These are phyloP conservation scores for Sebastes reedi DNA, from an alignment of 2,797 vertebrate genomes.

Conservation along the genomic window DNA sequence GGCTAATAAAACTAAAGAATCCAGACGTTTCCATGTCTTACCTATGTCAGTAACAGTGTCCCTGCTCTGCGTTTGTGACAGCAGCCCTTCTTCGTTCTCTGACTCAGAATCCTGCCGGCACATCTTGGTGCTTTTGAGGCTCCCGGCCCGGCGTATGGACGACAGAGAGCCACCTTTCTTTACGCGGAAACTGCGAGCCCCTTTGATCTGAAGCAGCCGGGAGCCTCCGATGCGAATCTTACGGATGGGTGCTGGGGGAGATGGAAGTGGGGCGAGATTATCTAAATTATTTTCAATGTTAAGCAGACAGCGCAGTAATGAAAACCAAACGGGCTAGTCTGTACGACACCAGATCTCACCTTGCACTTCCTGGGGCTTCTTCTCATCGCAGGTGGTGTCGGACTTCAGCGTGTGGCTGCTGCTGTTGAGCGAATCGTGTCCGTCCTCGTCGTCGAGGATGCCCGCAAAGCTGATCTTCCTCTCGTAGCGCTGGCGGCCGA, in stretches of 20 bases:
- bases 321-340: rapidly evolving
- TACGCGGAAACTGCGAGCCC: conserved; percentile 96
- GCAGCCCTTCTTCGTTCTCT: conserved; percentile 96
- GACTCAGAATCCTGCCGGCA: conserved; percentile 99
- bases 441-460: conserved; percentile 96
- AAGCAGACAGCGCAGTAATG: rapidly evolving
- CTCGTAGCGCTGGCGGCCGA: conserved; percentile 96
- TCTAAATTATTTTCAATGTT: conserved; percentile 17
- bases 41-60: conserved; percentile 99
- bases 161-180: conserved; percentile 99
- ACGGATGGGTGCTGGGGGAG: conserved; percentile 83
- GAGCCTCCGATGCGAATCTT: conserved; percentile 98
- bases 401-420: conserved; percentile 99
- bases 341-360: conserved; percentile 55
- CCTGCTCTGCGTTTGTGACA: conserved; percentile 93
- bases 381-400: conserved; percentile 93
- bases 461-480: conserved; percentile 99
- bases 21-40: conserved; percentile 14
- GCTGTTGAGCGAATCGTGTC: conserved; percentile 96
- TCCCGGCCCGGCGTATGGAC: conserved; percentile 95
- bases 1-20: not conserved
- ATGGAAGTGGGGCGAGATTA: conserved; percentile 24
- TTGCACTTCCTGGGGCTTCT: conserved; percentile 86
- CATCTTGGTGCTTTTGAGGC: conserved; percentile 99
- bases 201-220: conserved; percentile 98